A percentile compares a stretch with the other conserved stretches of the same genome.
phyloP scores from a whole-genome alignment of 2,113 vertebrate species.

The Oenanthe melanoleuca region DNA sequence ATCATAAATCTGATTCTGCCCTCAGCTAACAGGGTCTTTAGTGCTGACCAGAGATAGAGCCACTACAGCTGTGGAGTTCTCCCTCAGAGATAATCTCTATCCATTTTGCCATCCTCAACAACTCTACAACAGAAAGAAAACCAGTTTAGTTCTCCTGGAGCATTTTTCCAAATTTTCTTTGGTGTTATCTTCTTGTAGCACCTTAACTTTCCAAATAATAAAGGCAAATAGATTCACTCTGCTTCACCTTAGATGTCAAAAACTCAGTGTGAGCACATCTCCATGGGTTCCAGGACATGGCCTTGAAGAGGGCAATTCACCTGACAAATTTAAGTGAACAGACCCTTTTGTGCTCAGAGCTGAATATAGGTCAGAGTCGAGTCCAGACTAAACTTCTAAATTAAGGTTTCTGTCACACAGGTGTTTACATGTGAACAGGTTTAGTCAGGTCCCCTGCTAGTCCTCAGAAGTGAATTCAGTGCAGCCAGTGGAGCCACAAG shows the following conservation, averaged over 20 bases:
- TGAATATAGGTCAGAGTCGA: background rate
- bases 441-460: background rate
- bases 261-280: background rate
- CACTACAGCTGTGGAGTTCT: background rate
- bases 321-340: background rate
- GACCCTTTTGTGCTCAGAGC: background rate
- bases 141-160: background rate
- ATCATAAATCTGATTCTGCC: background rate
- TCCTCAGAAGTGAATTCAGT: background rate
- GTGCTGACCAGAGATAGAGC: background rate
- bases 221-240: background rate
- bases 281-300: background rate
- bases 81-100: background rate
- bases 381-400: background rate
- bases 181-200: background rate
- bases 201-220: background rate
- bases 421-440: background rate
- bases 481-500: background rate
- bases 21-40: background rate
- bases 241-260: background rate
- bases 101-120: background rate
- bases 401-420: background rate
- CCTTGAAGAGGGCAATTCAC: background rate
- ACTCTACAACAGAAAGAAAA: background rate
- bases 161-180: background rate